These are phyloP conservation scores for Macaca nemestrina DNA, from an alignment of 2,113 vertebrate genomes.

Conservation along the genomic window DNA sequence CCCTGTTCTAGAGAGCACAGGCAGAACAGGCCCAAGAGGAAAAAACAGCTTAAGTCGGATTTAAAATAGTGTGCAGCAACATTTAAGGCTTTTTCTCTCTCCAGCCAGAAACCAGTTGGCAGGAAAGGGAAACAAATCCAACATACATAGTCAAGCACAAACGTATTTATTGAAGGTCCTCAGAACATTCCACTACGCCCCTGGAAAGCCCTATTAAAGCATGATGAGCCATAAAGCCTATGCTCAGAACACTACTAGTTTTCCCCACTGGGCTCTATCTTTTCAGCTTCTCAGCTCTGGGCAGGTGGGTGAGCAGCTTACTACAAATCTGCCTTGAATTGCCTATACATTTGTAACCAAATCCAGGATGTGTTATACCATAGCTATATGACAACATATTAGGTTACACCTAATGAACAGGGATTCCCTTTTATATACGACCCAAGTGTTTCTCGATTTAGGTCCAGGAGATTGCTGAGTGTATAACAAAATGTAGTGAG, in stretches of 20 bases:
- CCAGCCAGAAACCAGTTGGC: neutral
- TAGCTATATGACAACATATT: neutral
- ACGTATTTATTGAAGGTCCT: slow-evolving; percentile 11
- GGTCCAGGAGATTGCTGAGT: neutral
- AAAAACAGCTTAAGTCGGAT: neutral
- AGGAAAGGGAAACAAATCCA: neutral
- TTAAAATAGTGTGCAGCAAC: neutral
- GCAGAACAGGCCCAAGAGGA: neutral
- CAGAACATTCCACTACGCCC: neutral
- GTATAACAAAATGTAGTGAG: neutral
- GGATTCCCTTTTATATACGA: neutral
- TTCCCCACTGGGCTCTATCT: neutral
- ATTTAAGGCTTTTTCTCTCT: neutral
- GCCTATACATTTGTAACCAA: neutral
- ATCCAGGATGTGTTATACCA: neutral
- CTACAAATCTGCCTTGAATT: slow-evolving; percentile 1
- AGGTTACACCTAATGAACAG: neutral
- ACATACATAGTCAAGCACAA: neutral
- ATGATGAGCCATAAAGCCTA: neutral
- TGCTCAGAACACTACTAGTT: neutral
- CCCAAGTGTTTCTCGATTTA: neutral
- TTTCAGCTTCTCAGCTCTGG: neutral
- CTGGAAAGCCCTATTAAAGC: neutral
- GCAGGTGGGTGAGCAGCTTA: neutral
- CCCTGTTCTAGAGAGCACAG: neutral